Percentiles rank a stretch among this genome's conserved stretches.
Evolutionary conservation across 2,113 vertebrate species (phyloP).

Genomic region (Tor tambroides): DNA sequence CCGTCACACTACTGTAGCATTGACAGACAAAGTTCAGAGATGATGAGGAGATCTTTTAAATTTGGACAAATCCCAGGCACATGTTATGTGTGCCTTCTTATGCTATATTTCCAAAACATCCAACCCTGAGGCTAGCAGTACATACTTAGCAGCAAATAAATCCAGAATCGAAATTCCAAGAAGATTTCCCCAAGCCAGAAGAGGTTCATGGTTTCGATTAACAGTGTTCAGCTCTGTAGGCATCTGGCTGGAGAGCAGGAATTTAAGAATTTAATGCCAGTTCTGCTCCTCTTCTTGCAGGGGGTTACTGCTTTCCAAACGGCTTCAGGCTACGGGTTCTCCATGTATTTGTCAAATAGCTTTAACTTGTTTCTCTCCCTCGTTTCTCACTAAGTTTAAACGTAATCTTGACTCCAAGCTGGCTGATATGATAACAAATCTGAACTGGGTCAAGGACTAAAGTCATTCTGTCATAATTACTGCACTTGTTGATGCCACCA

Average conservation of each 20-base stretch:
- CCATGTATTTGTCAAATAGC: constrained; percentile 70
- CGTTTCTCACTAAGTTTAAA: constrained; percentile 69
- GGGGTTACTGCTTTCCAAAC: constrained; percentile 85
- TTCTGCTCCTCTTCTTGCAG: constrained; percentile 85
- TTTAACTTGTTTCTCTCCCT: constrained; percentile 68
- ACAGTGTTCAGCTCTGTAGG: constrained; percentile 85
- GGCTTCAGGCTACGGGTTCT: constrained; percentile 76
- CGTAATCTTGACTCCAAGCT: constrained; percentile 76
- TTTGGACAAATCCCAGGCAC: constrained; percentile 9
- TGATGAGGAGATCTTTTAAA: constrained; percentile 29
- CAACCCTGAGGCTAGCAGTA: constrained; percentile 65
- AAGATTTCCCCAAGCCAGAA: constrained; percentile 74
- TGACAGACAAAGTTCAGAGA: not conserved
- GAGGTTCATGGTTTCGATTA: constrained; percentile 83
- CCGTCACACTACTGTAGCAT: not conserved
- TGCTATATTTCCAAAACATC: constrained; percentile 66
- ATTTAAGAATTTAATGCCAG: constrained; percentile 80
- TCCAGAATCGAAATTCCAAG: constrained; percentile 70
- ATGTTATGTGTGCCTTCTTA: constrained; percentile 59
- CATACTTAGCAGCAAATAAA: constrained; percentile 67
- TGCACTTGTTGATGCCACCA: constrained; percentile 63
- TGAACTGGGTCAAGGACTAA: constrained; percentile 81
- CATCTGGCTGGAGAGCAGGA: constrained; percentile 86
- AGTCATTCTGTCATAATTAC: constrained; percentile 78
- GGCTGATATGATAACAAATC: constrained; percentile 76